These are phyloP conservation scores for Hycleus phaleratus DNA, from an alignment of 1,140 invertebrate genomes.

Conservation along the genomic window DNA sequence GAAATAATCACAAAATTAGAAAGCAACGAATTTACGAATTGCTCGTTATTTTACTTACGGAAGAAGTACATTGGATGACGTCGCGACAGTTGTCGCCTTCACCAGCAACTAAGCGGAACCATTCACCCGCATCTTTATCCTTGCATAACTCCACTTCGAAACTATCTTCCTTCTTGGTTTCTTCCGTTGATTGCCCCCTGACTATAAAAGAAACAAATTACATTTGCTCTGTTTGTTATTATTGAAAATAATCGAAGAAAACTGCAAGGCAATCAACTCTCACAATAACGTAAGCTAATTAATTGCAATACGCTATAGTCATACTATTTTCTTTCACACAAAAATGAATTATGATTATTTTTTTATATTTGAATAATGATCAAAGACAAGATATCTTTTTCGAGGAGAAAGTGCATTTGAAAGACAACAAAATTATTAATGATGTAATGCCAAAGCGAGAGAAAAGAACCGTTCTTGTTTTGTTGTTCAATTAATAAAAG, in stretches of 20 bases:
- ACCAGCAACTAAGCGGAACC: constrained; percentile 82
- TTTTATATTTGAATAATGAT: too few relatives aligned
- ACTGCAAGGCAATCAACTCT: constrained; percentile 28
- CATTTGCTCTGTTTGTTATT: too few relatives aligned
- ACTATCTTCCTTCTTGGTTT: constrained; percentile 71
- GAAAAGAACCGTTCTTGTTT: too few relatives aligned
- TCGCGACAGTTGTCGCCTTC: constrained; percentile 90
- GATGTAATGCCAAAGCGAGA: too few relatives aligned
- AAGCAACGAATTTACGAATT: too few relatives aligned
- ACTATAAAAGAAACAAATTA: too few relatives aligned
- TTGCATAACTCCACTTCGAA: constrained; percentile 85
- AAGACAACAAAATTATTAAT: too few relatives aligned
- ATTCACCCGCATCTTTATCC: constrained; percentile 91
- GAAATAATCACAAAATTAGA: too few relatives aligned
- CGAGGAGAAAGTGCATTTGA: too few relatives aligned
- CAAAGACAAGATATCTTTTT: too few relatives aligned
- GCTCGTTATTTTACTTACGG: constrained; percentile 48
- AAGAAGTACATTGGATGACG: constrained; percentile 92
- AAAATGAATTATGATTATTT: too few relatives aligned
- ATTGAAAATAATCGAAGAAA: constrained; percentile 19
- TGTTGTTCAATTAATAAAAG: too few relatives aligned
- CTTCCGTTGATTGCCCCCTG: constrained; percentile 26
- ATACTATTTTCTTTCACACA: background rate
- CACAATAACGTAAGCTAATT: constrained; percentile 20
- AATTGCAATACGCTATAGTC: background rate